phyloP scores from a whole-genome alignment of 2,888 invertebrate species.

The Phasia obesa region DNA sequence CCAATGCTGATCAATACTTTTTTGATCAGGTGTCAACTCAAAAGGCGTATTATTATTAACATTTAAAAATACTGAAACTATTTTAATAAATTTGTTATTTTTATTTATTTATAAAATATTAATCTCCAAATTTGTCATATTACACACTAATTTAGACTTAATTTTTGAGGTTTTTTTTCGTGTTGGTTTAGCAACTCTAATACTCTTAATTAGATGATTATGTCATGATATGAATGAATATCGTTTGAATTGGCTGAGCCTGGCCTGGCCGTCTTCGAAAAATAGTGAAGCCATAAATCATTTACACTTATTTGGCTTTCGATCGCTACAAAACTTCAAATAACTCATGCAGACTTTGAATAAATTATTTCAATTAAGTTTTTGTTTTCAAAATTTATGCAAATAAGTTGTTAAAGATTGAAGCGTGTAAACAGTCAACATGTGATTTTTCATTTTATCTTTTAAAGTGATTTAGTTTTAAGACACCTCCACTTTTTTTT shows the following conservation, averaged over 20 bases:
- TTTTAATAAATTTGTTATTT: no score
- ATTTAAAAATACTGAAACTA: no score
- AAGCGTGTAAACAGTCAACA: neutral
- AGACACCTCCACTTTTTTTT: conserved; percentile 53
- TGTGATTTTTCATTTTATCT: conserved; percentile 1
- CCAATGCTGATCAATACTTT: no score
- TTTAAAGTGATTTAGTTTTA: conserved; percentile 1
- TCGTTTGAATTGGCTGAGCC: neutral
- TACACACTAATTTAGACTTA: neutral
- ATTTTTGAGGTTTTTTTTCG: no score
- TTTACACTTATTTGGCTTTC: neutral
- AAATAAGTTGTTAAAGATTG: neutral
- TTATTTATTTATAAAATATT: no score
- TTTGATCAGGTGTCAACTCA: no score
- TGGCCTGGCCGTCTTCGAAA: no score
- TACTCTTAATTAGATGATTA: conserved; percentile 39
- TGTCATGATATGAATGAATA: conserved; percentile 38
- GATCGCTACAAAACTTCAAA: neutral
- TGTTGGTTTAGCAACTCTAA: neutral
- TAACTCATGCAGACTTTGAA: conserved; percentile 6
- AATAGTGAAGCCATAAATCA: conserved; percentile 33
- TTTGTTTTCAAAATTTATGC: conserved; percentile 11
- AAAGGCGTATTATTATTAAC: no score
- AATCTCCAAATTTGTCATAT: no score
- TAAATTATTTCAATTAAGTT: conserved; percentile 13